Percentiles rank a stretch among this genome's conserved stretches.
These are phyloP conservation scores for Gobiocypris rarus DNA, from an alignment of 2,113 vertebrate genomes.

Conservation along the genomic window DNA sequence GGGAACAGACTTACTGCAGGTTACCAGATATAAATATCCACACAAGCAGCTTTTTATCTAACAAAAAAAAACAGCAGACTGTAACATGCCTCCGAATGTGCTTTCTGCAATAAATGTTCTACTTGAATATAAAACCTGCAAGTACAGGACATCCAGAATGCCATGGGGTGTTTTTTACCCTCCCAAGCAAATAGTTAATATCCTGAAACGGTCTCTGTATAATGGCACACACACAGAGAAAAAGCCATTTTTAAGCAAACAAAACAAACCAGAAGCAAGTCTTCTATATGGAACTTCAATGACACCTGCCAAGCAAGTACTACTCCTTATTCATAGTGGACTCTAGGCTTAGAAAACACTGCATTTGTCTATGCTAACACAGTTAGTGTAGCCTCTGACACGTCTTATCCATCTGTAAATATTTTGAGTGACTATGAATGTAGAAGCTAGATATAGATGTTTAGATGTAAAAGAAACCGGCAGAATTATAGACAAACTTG, in stretches of 20 bases:
- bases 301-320: slow-evolving; percentile 3
- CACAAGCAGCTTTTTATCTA: background rate
- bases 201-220: background rate
- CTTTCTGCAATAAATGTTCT: background rate
- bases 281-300: background rate
- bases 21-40: background rate
- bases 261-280: background rate
- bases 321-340: background rate
- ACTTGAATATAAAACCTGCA: background rate
- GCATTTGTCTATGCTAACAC: background rate
- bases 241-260: background rate
- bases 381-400: background rate
- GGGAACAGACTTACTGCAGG: slow-evolving; percentile 1
- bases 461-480: background rate
- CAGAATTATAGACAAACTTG: background rate
- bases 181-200: background rate
- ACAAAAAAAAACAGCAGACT: background rate
- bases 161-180: background rate
- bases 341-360: background rate
- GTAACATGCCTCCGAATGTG: background rate
- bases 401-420: background rate
- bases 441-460: background rate
- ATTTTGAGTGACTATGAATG: background rate
- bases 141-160: background rate
- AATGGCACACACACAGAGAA: background rate